Percentiles rank a stretch among this genome's conserved stretches.
phyloP scores from a whole-genome alignment of 2,797 vertebrate species.

The Delichon dasypus region DNA sequence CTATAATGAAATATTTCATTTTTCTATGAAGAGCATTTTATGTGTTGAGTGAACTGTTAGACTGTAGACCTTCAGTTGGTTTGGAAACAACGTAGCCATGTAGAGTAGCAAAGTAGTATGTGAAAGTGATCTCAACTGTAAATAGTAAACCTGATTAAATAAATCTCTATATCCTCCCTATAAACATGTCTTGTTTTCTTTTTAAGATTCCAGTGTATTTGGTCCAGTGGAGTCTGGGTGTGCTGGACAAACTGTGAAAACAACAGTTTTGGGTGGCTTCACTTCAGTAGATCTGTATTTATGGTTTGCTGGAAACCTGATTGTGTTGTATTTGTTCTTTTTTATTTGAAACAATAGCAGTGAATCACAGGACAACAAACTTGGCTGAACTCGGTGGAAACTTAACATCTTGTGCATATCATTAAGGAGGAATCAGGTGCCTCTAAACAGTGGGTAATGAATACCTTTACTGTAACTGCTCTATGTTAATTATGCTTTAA shows the following conservation, averaged over 20 bases:
- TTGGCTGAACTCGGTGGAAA: background rate
- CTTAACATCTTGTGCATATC: background rate
- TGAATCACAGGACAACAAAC: background rate
- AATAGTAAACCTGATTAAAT: conserved; percentile 84
- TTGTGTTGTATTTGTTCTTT: background rate
- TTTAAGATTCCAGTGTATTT: background rate
- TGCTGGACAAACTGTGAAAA: background rate
- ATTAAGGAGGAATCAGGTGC: background rate
- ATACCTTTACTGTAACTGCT: background rate
- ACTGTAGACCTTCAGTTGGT: conserved; percentile 73
- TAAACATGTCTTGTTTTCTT: conserved; percentile 9
- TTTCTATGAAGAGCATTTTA: conserved; percentile 74
- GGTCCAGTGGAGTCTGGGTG: background rate
- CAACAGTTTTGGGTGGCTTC: background rate
- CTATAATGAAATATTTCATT: conserved; percentile 74
- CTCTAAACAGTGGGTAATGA: background rate
- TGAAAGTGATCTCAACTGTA: conserved; percentile 84
- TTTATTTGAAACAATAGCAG: background rate
- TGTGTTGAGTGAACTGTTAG: conserved; percentile 75
- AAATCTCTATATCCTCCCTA: conserved; percentile 78
- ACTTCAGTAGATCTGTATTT: background rate
- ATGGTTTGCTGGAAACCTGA: background rate
- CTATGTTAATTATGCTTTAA: background rate
- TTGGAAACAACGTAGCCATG: conserved; percentile 76
- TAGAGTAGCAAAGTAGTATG: conserved; percentile 75